A percentile compares a stretch with the other conserved stretches of the same genome.
phyloP scores from a whole-genome alignment of 2,113 vertebrate genomes.

The Cyanistes caeruleus region DNA sequence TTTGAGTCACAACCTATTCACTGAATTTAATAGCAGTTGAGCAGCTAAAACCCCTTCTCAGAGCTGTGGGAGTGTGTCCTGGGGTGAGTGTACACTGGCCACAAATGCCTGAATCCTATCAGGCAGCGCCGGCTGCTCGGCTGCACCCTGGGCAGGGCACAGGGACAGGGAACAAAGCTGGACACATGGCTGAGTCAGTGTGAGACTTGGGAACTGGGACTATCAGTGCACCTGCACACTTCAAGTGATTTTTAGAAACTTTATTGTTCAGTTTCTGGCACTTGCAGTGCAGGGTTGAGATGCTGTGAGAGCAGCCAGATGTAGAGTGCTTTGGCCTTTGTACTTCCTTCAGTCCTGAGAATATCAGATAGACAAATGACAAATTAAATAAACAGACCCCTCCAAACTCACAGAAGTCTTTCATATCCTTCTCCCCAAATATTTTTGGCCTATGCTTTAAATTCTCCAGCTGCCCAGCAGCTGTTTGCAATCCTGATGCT shows the following conservation, averaged over 20 bases:
- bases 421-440: neutral
- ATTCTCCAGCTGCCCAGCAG: neutral
- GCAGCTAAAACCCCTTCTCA: conserved; percentile 48
- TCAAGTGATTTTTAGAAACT: neutral
- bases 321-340: neutral
- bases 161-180: neutral
- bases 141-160: neutral
- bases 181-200: neutral
- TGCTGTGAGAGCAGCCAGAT: neutral
- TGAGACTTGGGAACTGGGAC: neutral
- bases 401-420: neutral
- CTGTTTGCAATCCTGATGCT: neutral
- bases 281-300: neutral
- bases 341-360: neutral
- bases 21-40: conserved; percentile 42
- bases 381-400: neutral
- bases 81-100: neutral
- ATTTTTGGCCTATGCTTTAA: neutral
- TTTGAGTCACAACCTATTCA: neutral
- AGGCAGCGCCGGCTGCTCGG: neutral
- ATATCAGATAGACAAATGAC: neutral
- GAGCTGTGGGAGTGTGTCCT: conserved; percentile 18
- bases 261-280: neutral
- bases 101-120: conserved; percentile 33
- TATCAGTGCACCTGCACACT: neutral